Percentiles rank a stretch among this genome's conserved stretches.
Conservation (phyloP, 2,888 invertebrate genomes). For the Ichneumoninae sp. region DNA sequence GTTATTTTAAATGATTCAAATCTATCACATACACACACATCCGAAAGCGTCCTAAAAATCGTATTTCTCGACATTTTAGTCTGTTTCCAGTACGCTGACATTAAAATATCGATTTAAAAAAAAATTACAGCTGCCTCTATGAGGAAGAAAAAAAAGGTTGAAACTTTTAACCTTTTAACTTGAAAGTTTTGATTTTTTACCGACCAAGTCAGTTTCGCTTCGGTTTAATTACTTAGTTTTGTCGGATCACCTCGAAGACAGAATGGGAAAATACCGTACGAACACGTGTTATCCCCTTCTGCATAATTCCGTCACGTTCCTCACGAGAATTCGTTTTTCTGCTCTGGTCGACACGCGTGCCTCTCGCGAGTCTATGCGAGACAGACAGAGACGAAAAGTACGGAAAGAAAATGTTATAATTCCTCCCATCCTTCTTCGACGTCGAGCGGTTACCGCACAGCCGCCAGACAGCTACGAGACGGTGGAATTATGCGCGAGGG, state of each 20-base stretch:
- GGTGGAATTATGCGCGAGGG: constrained; percentile 61
- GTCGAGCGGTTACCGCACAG: constrained; percentile 37
- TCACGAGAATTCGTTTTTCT: constrained; percentile 65
- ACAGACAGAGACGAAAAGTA: constrained; percentile 40
- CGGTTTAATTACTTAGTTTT: neutral
- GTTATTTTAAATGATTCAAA: too few species aligned
- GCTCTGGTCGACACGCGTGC: constrained; percentile 33
- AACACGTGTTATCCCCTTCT: constrained; percentile 40
- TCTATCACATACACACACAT: too few species aligned
- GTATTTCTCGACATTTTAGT: too few species aligned
- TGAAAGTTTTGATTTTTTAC: too few species aligned
- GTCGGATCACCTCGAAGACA: neutral
- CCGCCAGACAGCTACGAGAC: constrained; percentile 65
- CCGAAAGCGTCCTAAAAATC: too few species aligned
- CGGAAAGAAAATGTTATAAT: constrained; percentile 66
- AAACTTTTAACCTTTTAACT: too few species aligned
- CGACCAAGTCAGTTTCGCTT: too few species aligned
- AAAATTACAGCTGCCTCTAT: too few species aligned
- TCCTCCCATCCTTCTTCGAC: constrained; percentile 61
- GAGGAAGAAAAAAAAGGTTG: too few species aligned
- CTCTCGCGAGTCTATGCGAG: neutral
- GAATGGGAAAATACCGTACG: constrained; percentile 50
- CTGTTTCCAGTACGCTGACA: too few species aligned
- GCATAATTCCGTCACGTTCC: constrained; percentile 59
- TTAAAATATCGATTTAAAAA: too few species aligned